Evolutionary conservation across 1,140 invertebrate genomes (phyloP).

Genomic region (Ganaspis sp.): DNA sequence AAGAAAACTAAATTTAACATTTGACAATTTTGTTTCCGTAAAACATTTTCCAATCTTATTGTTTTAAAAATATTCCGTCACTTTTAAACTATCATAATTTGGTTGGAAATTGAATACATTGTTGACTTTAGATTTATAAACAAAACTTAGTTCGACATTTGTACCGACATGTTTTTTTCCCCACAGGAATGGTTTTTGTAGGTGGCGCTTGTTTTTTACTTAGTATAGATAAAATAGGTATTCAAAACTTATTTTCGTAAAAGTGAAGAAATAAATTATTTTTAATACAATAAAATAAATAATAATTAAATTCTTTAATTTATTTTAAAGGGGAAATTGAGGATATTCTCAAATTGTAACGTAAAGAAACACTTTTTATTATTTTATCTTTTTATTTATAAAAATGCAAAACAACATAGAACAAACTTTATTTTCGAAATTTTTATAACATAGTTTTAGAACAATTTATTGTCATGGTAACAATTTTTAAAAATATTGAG

Average conservation of each 20-base stretch:
- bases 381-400: slow-evolving; percentile 14
- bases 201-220: background rate
- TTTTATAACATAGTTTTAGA: too few relatives aligned
- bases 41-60: background rate
- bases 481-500: background rate
- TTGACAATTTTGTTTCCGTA: background rate
- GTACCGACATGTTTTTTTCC: slow-evolving; percentile 2
- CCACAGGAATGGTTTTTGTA: background rate
- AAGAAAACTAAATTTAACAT: background rate
- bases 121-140: background rate
- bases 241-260: too few relatives aligned
- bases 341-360: too few relatives aligned
- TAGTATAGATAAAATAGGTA: background rate
- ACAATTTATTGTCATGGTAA: background rate
- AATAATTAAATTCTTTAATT: too few relatives aligned
- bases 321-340: too few relatives aligned
- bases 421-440: too few relatives aligned
- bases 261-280: too few relatives aligned
- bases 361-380: too few relatives aligned
- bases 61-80: background rate
- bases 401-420: background rate
- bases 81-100: background rate
- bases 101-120: background rate
- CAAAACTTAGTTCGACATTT: background rate
- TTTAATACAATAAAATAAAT: too few relatives aligned